Evolutionary conservation across 1,140 invertebrate genomes (phyloP).

Genomic region (Pectinophora gossypiella): DNA sequence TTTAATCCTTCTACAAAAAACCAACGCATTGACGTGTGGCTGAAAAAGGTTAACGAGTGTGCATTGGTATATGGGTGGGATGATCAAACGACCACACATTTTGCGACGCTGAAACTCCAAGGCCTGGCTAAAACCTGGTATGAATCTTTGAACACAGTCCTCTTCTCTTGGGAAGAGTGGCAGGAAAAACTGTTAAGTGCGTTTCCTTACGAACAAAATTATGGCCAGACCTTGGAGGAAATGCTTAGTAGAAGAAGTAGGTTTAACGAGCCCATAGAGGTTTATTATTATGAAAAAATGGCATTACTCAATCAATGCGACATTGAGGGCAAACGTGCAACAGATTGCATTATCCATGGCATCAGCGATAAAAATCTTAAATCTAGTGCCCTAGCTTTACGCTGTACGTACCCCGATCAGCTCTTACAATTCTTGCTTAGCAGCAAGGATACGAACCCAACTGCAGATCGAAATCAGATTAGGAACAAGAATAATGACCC

Average conservation of each 20-base stretch:
- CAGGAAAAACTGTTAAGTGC: neutral
- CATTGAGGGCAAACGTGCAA: neutral
- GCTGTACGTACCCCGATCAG: neutral
- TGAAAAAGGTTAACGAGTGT: constrained; percentile 23
- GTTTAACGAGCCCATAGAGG: neutral
- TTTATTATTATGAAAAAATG: too few species aligned
- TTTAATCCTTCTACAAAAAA: constrained; percentile 20
- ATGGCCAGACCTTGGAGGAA: neutral
- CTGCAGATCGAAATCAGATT: neutral
- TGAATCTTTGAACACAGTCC: neutral
- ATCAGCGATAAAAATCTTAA: constrained; percentile 3
- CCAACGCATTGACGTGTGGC: constrained; percentile 18
- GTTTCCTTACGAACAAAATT: neutral
- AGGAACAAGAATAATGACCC: neutral
- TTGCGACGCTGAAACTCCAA: constrained; percentile 16
- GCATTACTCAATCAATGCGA: too few species aligned
- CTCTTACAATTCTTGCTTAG: constrained; percentile 3
- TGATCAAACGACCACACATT: constrained; percentile 12
- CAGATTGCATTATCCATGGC: constrained; percentile 2
- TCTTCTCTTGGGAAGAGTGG: neutral
- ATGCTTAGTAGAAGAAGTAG: neutral
- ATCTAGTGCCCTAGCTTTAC: neutral
- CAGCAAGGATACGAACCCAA: neutral
- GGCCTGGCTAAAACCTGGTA: constrained; percentile 1
- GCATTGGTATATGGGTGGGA: constrained; percentile 20